These are phyloP conservation scores for Tetragonisca angustula DNA, from an alignment of 2,888 invertebrate species.

Conservation along the genomic window DNA sequence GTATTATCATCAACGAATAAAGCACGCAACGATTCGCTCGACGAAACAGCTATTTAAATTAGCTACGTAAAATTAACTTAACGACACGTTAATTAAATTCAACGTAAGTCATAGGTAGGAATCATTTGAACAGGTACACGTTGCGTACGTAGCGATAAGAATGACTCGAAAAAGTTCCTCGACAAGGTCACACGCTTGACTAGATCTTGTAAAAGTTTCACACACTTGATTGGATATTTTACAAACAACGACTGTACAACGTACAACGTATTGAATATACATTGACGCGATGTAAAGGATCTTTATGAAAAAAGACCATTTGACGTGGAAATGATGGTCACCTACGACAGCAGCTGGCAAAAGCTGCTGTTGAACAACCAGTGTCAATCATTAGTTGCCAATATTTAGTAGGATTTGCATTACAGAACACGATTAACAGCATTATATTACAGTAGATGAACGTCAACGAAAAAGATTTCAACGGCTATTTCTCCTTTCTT, in stretches of 20 bases:
- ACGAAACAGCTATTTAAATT: constrained; percentile 19
- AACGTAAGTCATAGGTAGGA: constrained; percentile 40
- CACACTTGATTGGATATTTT: constrained; percentile 31
- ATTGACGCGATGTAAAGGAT: constrained; percentile 20
- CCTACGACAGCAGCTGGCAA: constrained; percentile 2
- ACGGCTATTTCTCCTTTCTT: neutral
- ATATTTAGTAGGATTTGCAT: neutral
- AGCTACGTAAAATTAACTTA: constrained; percentile 25
- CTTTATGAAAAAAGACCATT: neutral
- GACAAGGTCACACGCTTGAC: constrained; percentile 46
- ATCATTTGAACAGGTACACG: constrained; percentile 64
- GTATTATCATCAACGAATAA: neutral
- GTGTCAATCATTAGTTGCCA: neutral
- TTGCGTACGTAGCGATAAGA: constrained; percentile 44
- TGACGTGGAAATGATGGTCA: neutral
- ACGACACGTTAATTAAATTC: constrained; percentile 23
- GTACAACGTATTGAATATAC: constrained; percentile 28
- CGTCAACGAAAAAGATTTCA: neutral
- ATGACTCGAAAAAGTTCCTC: constrained; percentile 38
- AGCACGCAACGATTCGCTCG: neutral
- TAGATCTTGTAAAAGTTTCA: constrained; percentile 48
- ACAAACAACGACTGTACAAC: constrained; percentile 49
- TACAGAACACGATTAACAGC: neutral
- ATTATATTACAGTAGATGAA: neutral
- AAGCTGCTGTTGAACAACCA: constrained; percentile 21